These are phyloP conservation scores for Romanogobio albipinnatus DNA, from an alignment of 2,113 vertebrate genomes.

Conservation along the genomic window DNA sequence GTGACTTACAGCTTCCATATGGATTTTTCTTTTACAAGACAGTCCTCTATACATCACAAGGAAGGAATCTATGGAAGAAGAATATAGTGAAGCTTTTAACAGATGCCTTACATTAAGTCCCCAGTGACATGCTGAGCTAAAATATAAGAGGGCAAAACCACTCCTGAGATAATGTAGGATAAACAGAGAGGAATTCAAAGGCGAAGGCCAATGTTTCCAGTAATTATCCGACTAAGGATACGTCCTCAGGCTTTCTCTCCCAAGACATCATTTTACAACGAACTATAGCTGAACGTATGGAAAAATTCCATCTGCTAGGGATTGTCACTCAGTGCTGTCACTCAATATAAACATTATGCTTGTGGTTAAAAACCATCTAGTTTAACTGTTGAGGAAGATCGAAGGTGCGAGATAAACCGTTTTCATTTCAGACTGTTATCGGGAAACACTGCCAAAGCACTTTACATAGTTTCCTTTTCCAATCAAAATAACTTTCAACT, in stretches of 20 bases:
- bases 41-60: slow-evolving; percentile 62
- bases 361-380: neutral
- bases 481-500: slow-evolving; percentile 47
- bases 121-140: slow-evolving; percentile 45
- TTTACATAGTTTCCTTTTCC: slow-evolving; percentile 50
- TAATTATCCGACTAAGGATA: slow-evolving; percentile 26
- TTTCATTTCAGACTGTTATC: neutral
- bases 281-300: neutral
- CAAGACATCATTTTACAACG: slow-evolving; percentile 1
- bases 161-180: slow-evolving; percentile 20
- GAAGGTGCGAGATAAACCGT: neutral
- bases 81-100: slow-evolving; percentile 49
- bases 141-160: neutral
- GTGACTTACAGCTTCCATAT: slow-evolving; percentile 18
- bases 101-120: slow-evolving; percentile 56
- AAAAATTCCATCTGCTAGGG: neutral
- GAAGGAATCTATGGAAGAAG: slow-evolving; percentile 66
- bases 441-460: slow-evolving; percentile 39
- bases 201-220: slow-evolving; percentile 29
- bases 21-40: slow-evolving; percentile 7
- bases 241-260: slow-evolving; percentile 14
- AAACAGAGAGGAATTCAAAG: slow-evolving; percentile 21
- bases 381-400: neutral
- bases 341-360: slow-evolving; percentile 16
- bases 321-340: neutral